Conservation (phyloP, 2,113 vertebrate species). For the Phalacrocorax pelagicus region DNA sequence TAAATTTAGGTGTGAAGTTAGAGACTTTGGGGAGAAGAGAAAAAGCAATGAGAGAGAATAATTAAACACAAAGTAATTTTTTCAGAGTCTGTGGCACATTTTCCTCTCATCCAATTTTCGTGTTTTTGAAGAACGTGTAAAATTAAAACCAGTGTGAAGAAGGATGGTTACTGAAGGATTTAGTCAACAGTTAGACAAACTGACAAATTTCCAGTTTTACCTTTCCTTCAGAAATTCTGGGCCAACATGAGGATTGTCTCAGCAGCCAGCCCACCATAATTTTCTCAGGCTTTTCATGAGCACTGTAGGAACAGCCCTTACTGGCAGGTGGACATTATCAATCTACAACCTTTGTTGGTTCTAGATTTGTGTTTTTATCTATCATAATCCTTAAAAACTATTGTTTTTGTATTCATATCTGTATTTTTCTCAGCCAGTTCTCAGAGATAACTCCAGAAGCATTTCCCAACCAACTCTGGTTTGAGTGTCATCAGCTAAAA, state of each 20-base stretch:
- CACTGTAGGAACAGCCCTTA: background rate
- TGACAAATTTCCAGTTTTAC: background rate
- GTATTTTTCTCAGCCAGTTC: background rate
- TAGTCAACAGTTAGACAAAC: background rate
- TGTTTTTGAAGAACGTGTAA: background rate
- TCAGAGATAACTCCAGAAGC: background rate
- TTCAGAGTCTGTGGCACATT: background rate
- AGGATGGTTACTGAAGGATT: background rate
- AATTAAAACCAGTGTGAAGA: background rate
- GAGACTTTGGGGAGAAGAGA: background rate
- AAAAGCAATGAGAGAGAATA: background rate
- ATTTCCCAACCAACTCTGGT: background rate
- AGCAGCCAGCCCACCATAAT: background rate
- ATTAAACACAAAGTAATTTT: background rate
- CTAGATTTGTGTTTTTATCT: background rate
- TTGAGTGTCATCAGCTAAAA: background rate
- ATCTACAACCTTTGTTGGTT: background rate
- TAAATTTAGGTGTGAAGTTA: background rate
- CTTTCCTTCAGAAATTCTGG: background rate
- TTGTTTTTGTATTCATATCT: accelerated
- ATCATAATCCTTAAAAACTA: accelerated
- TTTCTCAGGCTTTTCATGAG: background rate
- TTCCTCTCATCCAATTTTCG: background rate
- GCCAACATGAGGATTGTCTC: background rate
- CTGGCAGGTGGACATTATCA: background rate